Evolutionary conservation across 2,888 invertebrate species (phyloP), one percentile per base, ranked within the genome.

Genomic region (Anticlea derivata): DNA sequence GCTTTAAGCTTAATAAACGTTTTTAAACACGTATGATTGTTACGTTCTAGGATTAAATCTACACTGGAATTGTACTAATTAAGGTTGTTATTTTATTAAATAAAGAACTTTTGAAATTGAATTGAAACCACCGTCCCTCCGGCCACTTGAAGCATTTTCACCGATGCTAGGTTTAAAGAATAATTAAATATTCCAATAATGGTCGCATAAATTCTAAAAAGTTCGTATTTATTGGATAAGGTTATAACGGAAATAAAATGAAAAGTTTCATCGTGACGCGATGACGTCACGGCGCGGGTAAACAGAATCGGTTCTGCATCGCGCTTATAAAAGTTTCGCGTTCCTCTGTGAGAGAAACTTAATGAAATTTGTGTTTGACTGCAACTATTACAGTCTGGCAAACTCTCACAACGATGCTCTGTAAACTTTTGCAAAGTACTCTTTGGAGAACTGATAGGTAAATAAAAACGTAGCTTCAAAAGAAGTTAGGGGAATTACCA

Each of bases 141-240:
- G 26, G 10, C 38, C n/a, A 26, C 8, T 33, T 17, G 17, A 24
- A 7, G 17, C 37, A 38, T 37, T 37, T 30, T n/a, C 13, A 3
- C 41, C 4, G 38, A 51, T 50, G 61, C 58, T 66, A 68, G 61
- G 66, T 65, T 66, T 61, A 63, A 71, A 70, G 54, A 68, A 67
- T 70, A 66, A 66, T 69, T 67, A 69, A 66, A 61, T 53, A 50
- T 58, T 52, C 49, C 66, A 63, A 63, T 61, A 58, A 63, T 68
- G 37, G 40, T 37, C n/a, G 20, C 44, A 44, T 56, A 65, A 56
- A 56, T 57, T 58, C 38, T 52, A 54, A 44, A 52, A 65, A 65
- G 56, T 70, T 66, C 33, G 48, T 55, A 56, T 65, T 64, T 62
- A 61, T 68, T 63, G 57, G 54, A 49, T 40, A 62, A 65, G 69